Evolutionary conservation across 2,113 vertebrate species (phyloP).

Genomic region (Dicrurus megarhynchus): DNA sequence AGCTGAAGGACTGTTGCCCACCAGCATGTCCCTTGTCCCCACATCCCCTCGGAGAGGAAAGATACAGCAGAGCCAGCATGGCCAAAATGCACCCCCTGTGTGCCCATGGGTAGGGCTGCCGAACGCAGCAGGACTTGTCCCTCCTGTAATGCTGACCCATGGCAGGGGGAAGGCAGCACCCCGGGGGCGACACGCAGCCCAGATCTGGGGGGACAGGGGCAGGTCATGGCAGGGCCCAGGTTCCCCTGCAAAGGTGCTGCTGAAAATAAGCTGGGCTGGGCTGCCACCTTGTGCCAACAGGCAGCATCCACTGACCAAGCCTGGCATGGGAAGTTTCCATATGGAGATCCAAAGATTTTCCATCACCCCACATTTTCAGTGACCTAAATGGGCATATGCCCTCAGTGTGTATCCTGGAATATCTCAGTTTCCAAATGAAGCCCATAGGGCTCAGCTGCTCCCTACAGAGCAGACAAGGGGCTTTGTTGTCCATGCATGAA

Average conservation of each 20-base stretch:
- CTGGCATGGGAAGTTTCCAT: not conserved
- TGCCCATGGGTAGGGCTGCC: not conserved
- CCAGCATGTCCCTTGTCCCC: not conserved
- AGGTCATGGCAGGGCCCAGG: too few relatives aligned
- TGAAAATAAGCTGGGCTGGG: constrained; percentile 17
- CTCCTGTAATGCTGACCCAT: accelerated
- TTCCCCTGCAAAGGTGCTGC: accelerated
- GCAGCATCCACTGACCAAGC: not conserved
- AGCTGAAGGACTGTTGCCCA: not conserved
- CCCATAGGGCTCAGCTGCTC: not conserved
- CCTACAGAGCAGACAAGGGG: not conserved
- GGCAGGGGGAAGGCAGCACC: not conserved
- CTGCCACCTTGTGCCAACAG: constrained; percentile 64
- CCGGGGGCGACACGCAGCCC: accelerated
- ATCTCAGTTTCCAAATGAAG: not conserved
- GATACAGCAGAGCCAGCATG: not conserved
- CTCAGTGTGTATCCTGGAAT: not conserved
- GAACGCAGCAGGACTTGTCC: not conserved
- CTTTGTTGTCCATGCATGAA: not conserved
- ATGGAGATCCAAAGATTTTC: not conserved
- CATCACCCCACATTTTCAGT: not conserved
- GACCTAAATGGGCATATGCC: accelerated
- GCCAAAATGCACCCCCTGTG: not conserved
- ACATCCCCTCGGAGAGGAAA: not conserved
- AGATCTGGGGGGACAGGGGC: accelerated